Evolutionary conservation across 2,797 vertebrate genomes (phyloP).

Genomic region (Smutsia temminckii): DNA sequence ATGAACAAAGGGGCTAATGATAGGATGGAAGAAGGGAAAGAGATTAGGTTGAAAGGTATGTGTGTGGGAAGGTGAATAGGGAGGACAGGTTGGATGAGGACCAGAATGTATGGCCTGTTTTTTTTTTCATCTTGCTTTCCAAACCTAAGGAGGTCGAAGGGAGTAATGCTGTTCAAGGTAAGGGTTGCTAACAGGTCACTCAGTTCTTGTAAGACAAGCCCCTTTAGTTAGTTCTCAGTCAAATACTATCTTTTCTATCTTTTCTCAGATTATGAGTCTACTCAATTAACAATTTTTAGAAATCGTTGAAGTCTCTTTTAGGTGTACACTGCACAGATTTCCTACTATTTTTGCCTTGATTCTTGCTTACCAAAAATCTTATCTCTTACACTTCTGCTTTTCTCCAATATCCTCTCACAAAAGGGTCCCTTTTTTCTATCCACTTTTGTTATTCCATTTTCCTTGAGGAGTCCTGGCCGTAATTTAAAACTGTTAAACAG

Average conservation of each 20-base stretch:
- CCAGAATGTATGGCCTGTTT: background rate
- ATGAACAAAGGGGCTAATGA: background rate
- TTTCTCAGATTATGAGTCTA: background rate
- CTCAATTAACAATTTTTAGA: background rate
- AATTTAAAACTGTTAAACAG: background rate
- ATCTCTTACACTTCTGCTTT: background rate
- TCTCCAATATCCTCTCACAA: background rate
- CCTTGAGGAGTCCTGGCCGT: background rate
- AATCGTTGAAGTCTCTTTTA: background rate
- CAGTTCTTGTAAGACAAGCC: background rate
- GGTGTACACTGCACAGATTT: background rate
- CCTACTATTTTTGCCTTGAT: background rate
- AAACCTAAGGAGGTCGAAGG: background rate
- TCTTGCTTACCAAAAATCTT: slow-evolving; percentile 17
- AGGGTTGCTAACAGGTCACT: background rate
- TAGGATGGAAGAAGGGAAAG: background rate
- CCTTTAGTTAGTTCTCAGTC: background rate
- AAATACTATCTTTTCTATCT: background rate
- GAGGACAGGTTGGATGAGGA: background rate
- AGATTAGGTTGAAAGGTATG: background rate
- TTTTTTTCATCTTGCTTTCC: background rate
- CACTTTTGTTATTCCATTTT: background rate
- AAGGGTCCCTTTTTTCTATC: background rate
- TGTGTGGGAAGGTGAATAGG: background rate
- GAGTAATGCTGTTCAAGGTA: background rate